phyloP scores from a whole-genome alignment of 64 coral and sea anemone species.

The Pocillopora damicornis region DNA sequence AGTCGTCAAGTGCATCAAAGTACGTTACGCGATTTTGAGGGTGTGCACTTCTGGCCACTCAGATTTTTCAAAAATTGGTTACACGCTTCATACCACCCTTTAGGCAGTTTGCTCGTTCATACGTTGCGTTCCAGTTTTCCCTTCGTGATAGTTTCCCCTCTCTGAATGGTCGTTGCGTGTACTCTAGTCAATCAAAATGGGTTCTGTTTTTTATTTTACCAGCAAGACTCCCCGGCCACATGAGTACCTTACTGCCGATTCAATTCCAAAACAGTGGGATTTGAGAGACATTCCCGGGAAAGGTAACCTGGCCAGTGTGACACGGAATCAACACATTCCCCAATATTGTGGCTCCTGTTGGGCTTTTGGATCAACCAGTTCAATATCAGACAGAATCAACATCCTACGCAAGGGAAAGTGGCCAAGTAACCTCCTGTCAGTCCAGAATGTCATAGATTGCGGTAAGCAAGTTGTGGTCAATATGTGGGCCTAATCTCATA shows the following conservation, averaged over 20 bases:
- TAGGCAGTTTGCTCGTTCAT: no score
- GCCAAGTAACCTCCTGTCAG: constrained; percentile 83
- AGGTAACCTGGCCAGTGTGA: constrained; percentile 85
- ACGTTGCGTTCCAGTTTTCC: no score
- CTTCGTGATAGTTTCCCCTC: no score
- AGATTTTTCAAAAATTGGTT: no score
- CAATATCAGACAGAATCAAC: constrained; percentile 93
- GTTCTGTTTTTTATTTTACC: no score
- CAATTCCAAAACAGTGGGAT: constrained; percentile 68
- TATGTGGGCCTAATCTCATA: no score
- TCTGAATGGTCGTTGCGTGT: no score
- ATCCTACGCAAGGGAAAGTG: constrained; percentile 86
- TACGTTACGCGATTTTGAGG: no score
- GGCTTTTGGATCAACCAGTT: constrained; percentile 93
- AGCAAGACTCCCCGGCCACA: constrained; percentile 80
- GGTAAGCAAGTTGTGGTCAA: constrained; percentile 33
- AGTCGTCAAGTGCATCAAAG: no score
- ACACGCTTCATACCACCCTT: no score
- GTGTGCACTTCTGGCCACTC: no score
- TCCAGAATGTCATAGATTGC: constrained; percentile 94
- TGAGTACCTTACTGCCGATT: constrained; percentile 63
- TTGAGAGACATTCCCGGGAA: constrained; percentile 74
- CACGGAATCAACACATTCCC: constrained; percentile 94
- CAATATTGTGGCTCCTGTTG: constrained; percentile 98
- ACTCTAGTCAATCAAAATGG: no score